A percentile compares a stretch with the other conserved stretches of the same genome.
phyloP scores from a whole-genome alignment of 1,140 invertebrate species.

The Drosophila santomea region DNA sequence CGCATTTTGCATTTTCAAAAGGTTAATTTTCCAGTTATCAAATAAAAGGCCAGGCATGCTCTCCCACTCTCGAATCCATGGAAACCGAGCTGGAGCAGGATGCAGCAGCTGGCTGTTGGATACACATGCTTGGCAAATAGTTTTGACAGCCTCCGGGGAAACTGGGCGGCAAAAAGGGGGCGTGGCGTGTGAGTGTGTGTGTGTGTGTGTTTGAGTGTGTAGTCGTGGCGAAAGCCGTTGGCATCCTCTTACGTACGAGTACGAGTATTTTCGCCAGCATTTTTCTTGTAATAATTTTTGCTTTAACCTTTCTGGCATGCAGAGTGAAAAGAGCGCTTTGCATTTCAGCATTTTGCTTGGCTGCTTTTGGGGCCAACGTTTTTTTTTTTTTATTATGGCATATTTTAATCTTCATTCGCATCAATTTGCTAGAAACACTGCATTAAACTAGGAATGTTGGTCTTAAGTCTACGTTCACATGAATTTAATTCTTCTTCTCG shows the following conservation, averaged over 20 bases:
- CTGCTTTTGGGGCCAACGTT: constrained; percentile 50
- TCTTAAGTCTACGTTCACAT: constrained; percentile 45
- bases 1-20: constrained; percentile 62
- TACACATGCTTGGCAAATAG: constrained; percentile 55
- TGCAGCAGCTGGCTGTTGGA: constrained; percentile 29
- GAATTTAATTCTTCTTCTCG: constrained; percentile 84
- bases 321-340: constrained; percentile 23
- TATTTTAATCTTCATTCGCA: constrained; percentile 42
- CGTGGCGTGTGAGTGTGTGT: neutral
- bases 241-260: constrained; percentile 31
- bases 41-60: constrained; percentile 56
- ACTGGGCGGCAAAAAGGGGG: neutral
- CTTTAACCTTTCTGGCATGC: constrained; percentile 39
- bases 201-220: no score
- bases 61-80: constrained; percentile 8
- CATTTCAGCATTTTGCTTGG: constrained; percentile 68
- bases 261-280: constrained; percentile 35
- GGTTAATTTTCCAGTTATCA: constrained; percentile 77
- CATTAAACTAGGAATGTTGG: constrained; percentile 61
- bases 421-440: constrained; percentile 46
- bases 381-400: constrained; percentile 33
- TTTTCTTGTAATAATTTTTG: constrained; percentile 43
- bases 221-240: constrained; percentile 28
- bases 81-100: neutral
- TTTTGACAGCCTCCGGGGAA: constrained; percentile 39